Evolutionary conservation across 2,113 vertebrate species (phyloP), one percentile per base, ranked within the genome.

Genomic region (Nestor notabilis): DNA sequence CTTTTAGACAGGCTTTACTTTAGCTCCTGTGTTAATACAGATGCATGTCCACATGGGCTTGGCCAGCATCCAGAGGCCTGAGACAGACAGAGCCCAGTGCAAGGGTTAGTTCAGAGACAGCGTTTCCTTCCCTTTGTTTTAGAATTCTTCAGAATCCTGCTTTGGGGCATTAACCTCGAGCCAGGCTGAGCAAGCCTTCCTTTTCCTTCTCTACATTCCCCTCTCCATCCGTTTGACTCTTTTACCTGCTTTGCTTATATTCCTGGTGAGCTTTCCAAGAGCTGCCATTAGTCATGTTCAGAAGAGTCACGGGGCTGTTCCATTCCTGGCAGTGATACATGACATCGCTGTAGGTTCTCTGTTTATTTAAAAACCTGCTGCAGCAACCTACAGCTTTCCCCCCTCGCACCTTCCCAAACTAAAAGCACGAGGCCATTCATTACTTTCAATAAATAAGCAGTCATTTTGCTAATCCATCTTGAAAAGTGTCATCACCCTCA

Each of bases 401-500:
- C 53, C 63, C 91, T 25, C 29, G n/a, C 93, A 75, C 60, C 46
- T 92, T 96, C 78, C 83, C 0, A 6, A 89, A 66, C 70, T 91
- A 87, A 91, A 95, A 91, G 64, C 71, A 50, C 12, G 24, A 71
- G 76, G 76, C 92, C 81, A 95, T 97, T 84, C 66, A 88, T 95
- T 93, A 94, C 93, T 97, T 95, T 84, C 89, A 79, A 47, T 81
- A 97, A 96, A 94, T 92, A 94, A 94, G 80, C 94, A 97, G 89
- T 90, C 77, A 60, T 95, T 95, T 89, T 89, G 88, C 92, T 96
- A 97, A 97, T 97, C 95, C 92, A 89, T 95, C 94, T 94, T 79
- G 68, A 92, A 89, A 94, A 84, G 61, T 81, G 87, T 88, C 90
- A 78, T 93, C 93, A 90, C 78, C 68, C 79, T 33, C 87, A 91